Conservation (phyloP, 2,797 vertebrate genomes). For the Neoniphon sammara region DNA sequence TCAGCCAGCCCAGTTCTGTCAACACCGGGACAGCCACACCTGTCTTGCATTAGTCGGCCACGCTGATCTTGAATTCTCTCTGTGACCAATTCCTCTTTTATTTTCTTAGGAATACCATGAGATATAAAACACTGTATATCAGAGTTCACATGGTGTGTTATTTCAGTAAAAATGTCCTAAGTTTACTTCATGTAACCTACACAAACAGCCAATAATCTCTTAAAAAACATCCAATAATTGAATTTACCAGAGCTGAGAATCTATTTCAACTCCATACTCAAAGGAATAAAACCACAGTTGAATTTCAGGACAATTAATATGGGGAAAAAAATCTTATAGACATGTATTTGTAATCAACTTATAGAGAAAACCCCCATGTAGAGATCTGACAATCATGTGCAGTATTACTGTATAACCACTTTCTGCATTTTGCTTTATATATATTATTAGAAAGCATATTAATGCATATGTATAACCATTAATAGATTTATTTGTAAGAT, state of each 20-base stretch:
- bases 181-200: background rate
- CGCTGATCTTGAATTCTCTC: no score
- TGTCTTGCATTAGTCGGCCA: background rate
- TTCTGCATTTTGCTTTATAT: background rate
- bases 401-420: background rate
- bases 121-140: background rate
- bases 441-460: background rate
- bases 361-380: background rate
- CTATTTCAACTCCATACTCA: background rate
- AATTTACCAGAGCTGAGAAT: background rate
- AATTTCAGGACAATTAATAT: background rate
- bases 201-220: background rate
- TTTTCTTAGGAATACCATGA: no score
- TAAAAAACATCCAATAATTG: background rate
- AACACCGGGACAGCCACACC: background rate
- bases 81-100: background rate
- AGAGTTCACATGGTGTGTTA: background rate
- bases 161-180: background rate
- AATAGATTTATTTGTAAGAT: conserved; percentile 40
- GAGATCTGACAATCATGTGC: background rate
- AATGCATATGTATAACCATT: background rate
- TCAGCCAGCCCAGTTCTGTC: background rate
- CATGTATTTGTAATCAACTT: background rate
- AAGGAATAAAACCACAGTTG: background rate
- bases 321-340: background rate